These are phyloP conservation scores for Mesorhabditis spiculigera DNA, from an alignment of 2,888 invertebrate genomes.

Conservation along the genomic window DNA sequence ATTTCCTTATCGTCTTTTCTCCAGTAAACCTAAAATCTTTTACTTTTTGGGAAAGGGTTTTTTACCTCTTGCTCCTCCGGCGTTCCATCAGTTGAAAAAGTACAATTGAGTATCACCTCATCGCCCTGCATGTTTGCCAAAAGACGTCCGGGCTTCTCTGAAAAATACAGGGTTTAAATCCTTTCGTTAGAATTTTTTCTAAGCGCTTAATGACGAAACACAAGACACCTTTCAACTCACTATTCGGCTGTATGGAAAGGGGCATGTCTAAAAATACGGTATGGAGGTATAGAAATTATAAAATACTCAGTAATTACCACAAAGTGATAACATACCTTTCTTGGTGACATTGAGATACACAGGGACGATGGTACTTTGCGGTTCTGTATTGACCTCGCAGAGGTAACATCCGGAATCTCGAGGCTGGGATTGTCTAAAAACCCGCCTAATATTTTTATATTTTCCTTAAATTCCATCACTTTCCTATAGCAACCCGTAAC, in stretches of 20 bases:
- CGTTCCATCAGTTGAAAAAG: conserved; percentile 31
- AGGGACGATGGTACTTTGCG: conserved; percentile 47
- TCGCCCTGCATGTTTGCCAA: conserved; percentile 47
- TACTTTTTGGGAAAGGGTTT: too few species aligned
- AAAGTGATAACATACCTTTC: neutral
- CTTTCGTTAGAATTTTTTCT: conserved; percentile 2
- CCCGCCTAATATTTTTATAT: too few species aligned
- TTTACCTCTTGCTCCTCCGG: conserved; percentile 17
- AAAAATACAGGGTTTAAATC: conserved; percentile 14
- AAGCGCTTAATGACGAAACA: conserved; percentile 1
- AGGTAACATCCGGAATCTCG: conserved; percentile 53
- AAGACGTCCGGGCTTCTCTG: conserved; percentile 44
- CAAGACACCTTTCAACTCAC: conserved; percentile 6
- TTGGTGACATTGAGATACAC: conserved; percentile 47
- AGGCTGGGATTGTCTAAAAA: neutral
- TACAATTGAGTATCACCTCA: conserved; percentile 51
- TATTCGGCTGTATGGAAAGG: neutral
- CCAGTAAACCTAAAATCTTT: conserved; percentile 37
- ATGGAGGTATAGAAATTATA: too few species aligned
- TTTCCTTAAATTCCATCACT: too few species aligned
- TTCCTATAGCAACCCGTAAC: too few species aligned
- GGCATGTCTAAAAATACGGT: neutral
- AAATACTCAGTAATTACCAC: neutral
- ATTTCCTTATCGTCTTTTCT: conserved; percentile 32
- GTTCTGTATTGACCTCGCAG: conserved; percentile 55